Evolutionary conservation across 2,113 vertebrate genomes (phyloP).

Genomic region (Mesocricetus auratus): DNA sequence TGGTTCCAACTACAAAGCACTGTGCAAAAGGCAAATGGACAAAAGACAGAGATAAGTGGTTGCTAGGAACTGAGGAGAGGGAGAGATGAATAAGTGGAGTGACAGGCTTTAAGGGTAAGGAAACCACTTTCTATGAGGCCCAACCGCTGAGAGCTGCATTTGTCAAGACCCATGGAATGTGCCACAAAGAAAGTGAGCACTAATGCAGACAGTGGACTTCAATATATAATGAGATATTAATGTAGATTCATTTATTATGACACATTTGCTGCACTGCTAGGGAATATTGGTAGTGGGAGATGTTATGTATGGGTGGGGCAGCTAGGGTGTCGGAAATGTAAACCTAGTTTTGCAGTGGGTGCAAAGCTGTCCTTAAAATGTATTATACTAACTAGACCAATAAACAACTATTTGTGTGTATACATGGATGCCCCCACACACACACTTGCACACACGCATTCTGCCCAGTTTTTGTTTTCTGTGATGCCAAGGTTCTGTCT

Average conservation of each 20-base stretch:
- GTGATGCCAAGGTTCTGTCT: not conserved
- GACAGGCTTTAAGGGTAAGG: not conserved
- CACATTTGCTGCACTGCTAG: not conserved
- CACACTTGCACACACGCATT: not conserved
- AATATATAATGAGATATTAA: not conserved
- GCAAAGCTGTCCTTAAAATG: not conserved
- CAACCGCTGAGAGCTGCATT: not conserved
- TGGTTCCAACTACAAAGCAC: not conserved
- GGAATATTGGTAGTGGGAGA: not conserved
- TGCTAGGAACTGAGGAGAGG: not conserved
- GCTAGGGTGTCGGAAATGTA: not conserved
- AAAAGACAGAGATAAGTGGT: too few relatives aligned
- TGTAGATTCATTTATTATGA: not conserved
- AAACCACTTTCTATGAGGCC: not conserved
- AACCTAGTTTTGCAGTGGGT: not conserved
- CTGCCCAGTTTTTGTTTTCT: not conserved
- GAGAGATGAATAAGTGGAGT: not conserved
- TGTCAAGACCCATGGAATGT: not conserved
- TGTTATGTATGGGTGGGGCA: not conserved
- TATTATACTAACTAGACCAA: not conserved
- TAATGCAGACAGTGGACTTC: not conserved
- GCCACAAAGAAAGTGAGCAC: not conserved
- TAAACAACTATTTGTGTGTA: not conserved
- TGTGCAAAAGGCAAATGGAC: not conserved
- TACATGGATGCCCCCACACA: not conserved